A percentile compares a stretch with the other conserved stretches of the same genome.
Conservation (phyloP, 2,888 invertebrate species). For the Drosophila eohydei region DNA sequence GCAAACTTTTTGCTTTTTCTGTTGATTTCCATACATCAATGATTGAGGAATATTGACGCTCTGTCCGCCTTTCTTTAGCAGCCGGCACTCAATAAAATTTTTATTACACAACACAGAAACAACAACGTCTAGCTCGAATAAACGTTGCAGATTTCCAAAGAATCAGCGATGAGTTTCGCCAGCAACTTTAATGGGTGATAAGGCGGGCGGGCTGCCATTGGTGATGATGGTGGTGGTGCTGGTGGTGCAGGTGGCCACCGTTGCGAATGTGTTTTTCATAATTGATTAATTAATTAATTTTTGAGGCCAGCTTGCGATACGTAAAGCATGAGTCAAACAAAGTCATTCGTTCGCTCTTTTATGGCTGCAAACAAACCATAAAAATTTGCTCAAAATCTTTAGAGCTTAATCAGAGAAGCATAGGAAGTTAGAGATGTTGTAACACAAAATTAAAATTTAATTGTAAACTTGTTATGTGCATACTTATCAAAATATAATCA, state of each 20-base stretch:
- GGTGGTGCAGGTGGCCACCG: slow-evolving; percentile 34
- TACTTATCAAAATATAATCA: too few species aligned
- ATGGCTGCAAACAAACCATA: slow-evolving; percentile 9
- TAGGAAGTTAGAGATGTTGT: slow-evolving; percentile 3
- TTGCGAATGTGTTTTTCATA: slow-evolving; percentile 64
- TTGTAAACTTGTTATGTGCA: not conserved
- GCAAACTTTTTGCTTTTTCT: slow-evolving; percentile 1
- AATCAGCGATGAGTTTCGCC: slow-evolving; percentile 31
- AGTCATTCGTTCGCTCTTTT: slow-evolving; percentile 31
- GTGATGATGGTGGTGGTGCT: not conserved
- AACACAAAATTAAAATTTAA: not conserved
- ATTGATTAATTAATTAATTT: slow-evolving; percentile 73
- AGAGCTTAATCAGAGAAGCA: not conserved
- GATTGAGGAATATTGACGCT: slow-evolving; percentile 41
- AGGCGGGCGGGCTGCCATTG: not conserved
- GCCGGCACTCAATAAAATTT: slow-evolving; percentile 67
- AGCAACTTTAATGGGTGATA: slow-evolving; percentile 1
- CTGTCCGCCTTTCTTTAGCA: slow-evolving; percentile 11
- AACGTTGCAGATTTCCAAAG: slow-evolving; percentile 55
- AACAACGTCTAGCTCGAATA: slow-evolving; percentile 53
- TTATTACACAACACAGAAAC: slow-evolving; percentile 60
- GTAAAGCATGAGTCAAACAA: slow-evolving; percentile 35
- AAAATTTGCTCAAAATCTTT: slow-evolving; percentile 23
- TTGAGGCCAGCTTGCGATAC: slow-evolving; percentile 41
- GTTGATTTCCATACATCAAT: slow-evolving; percentile 55